phyloP scores from a whole-genome alignment of 2,797 vertebrate genomes.

The Myotis pilosus region DNA sequence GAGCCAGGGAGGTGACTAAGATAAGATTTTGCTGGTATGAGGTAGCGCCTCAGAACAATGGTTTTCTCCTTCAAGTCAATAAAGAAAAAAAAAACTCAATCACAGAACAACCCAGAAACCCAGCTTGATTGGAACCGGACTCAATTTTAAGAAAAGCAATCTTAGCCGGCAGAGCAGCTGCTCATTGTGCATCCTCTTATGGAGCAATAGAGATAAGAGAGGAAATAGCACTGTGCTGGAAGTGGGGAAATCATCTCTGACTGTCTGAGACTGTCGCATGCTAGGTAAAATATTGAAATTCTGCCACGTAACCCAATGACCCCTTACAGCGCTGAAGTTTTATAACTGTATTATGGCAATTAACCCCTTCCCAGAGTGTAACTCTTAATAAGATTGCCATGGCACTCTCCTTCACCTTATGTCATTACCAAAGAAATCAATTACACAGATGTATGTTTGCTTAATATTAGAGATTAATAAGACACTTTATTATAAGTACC shows the following conservation, averaged over 20 bases:
- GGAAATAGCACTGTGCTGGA: not conserved
- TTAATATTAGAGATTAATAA: not conserved
- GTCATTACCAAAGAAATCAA: not conserved
- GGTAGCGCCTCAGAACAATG: not conserved
- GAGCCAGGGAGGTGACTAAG: not conserved
- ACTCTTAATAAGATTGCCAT: not conserved
- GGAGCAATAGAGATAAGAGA: not conserved
- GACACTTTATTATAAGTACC: not conserved
- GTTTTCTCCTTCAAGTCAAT: not conserved
- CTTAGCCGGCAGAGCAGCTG: not conserved
- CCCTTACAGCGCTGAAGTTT: not conserved
- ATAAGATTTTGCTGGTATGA: conserved; percentile 23
- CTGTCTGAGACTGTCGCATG: not conserved
- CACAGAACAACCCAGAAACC: not conserved
- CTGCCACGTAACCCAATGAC: not conserved
- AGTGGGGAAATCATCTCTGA: not conserved
- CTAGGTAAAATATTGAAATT: not conserved
- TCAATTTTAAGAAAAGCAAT: not conserved
- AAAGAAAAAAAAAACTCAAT: not conserved
- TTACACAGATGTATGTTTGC: not conserved
- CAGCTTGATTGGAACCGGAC: not conserved
- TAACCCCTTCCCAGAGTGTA: not conserved
- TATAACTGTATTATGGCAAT: not conserved
- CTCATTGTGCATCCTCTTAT: not conserved
- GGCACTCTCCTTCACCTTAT: not conserved